Conservation (phyloP, 2,888 invertebrate genomes). For the Actias luna region DNA sequence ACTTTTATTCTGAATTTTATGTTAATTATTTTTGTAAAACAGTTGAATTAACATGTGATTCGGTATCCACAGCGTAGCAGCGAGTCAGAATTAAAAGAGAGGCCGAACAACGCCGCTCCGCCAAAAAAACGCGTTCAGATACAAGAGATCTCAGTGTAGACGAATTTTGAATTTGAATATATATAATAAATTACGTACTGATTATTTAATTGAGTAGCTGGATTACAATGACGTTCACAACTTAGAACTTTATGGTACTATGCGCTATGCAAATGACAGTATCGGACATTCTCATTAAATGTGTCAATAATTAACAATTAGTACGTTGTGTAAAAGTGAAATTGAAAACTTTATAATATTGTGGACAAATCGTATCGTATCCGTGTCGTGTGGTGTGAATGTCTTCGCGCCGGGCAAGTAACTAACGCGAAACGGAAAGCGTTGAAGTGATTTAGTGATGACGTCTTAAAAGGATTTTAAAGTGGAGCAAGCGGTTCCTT, state of each 20-base stretch:
- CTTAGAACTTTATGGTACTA: not conserved
- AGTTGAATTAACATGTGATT: slow-evolving; percentile 19
- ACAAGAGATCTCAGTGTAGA: slow-evolving; percentile 90
- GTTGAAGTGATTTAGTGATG: slow-evolving; percentile 21
- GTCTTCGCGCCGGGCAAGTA: not conserved
- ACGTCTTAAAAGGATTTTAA: slow-evolving; percentile 16
- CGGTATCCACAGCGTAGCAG: slow-evolving; percentile 78
- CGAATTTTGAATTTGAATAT: slow-evolving; percentile 41
- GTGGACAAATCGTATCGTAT: not conserved
- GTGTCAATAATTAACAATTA: not conserved
- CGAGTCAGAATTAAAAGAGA: slow-evolving; percentile 73
- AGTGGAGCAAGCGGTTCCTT: slow-evolving; percentile 5
- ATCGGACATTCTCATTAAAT: not conserved
- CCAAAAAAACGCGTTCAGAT: slow-evolving; percentile 90
- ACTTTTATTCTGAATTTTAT: too few relatives aligned
- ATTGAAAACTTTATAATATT: not conserved
- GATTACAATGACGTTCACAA: too few relatives aligned
- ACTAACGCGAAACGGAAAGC: slow-evolving; percentile 19
- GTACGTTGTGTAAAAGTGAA: not conserved
- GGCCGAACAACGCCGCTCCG: slow-evolving; percentile 62
- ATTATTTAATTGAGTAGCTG: too few relatives aligned
- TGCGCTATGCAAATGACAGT: not conserved
- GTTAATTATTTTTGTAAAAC: not conserved
- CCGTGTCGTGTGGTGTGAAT: slow-evolving; percentile 3
- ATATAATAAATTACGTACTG: too few relatives aligned